These are phyloP conservation scores for Galendromus occidentalis DNA, from an alignment of 1,140 invertebrate species.

Conservation along the genomic window DNA sequence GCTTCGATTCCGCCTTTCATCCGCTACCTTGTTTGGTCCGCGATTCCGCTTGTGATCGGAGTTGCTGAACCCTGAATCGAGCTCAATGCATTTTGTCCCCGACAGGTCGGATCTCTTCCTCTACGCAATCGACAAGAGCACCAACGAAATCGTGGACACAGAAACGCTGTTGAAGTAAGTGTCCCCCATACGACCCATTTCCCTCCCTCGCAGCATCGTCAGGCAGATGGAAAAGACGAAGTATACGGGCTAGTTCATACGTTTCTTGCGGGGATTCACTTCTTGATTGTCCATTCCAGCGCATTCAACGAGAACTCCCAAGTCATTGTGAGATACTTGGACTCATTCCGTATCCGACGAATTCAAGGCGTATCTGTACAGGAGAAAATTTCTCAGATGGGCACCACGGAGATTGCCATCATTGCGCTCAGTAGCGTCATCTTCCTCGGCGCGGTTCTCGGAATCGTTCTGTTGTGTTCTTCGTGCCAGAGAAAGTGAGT, in stretches of 20 bases:
- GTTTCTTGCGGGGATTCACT: constrained; percentile 22
- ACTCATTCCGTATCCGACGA: constrained; percentile 33
- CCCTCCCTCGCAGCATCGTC: constrained; percentile 10
- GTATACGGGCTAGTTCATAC: neutral
- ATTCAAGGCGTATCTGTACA: constrained; percentile 25
- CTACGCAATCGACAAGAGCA: constrained; percentile 55
- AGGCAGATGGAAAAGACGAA: no score
- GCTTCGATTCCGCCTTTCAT: no score
- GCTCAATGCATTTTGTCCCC: constrained; percentile 19
- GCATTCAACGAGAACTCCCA: constrained; percentile 35
- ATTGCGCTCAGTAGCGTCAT: constrained; percentile 52
- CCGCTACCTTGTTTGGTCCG: no score
- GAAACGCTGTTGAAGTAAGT: constrained; percentile 49
- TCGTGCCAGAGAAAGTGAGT: constrained; percentile 22
- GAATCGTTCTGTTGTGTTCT: constrained; percentile 31
- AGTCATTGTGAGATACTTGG: constrained; percentile 38
- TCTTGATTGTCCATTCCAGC: constrained; percentile 25
- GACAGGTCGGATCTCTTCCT: constrained; percentile 59
- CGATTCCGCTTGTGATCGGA: no score
- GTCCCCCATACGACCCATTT: constrained; percentile 9
- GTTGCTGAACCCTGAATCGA: no score
- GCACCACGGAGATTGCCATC: constrained; percentile 54
- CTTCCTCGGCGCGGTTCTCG: constrained; percentile 51
- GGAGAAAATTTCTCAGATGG: constrained; percentile 35
- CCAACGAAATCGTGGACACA: constrained; percentile 58